Conservation (phyloP, 1,140 invertebrate genomes). For the Frieseomelitta varia region DNA sequence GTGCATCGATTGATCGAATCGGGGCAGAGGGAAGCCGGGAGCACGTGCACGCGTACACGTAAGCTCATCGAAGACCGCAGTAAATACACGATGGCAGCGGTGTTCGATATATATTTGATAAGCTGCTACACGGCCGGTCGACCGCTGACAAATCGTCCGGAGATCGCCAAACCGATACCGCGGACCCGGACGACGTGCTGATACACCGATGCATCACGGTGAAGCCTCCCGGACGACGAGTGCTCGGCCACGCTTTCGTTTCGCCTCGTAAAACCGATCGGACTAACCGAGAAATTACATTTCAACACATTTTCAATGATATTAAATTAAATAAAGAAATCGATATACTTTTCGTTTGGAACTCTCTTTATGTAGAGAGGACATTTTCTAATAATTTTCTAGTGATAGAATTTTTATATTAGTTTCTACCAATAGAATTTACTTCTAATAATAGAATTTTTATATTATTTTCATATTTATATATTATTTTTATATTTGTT, state of each 20-base stretch:
- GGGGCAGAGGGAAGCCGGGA: background rate
- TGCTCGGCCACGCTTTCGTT: constrained; percentile 35
- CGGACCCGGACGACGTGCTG: constrained; percentile 70
- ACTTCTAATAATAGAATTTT: too few species aligned
- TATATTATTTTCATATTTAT: too few species aligned
- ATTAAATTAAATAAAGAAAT: too few species aligned
- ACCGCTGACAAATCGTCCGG: constrained; percentile 78
- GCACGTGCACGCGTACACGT: constrained; percentile 60
- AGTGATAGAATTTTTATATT: too few species aligned
- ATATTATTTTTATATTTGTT: too few species aligned
- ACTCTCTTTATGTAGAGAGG: too few species aligned
- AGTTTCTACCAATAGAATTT: too few species aligned
- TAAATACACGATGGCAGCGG: constrained; percentile 77
- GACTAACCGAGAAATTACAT: too few species aligned
- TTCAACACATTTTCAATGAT: too few species aligned
- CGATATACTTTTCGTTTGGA: too few species aligned
- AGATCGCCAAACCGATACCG: constrained; percentile 75
- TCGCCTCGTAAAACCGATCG: background rate
- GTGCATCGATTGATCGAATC: constrained; percentile 50
- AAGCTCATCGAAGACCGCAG: constrained; percentile 60
- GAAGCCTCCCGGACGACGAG: constrained; percentile 61
- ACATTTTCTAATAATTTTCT: too few species aligned
- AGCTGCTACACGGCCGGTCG: constrained; percentile 76
- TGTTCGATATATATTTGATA: constrained; percentile 81
- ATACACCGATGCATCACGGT: constrained; percentile 74